Evolutionary conservation across 1,140 invertebrate genomes (phyloP).

Genomic region (Apolygus lucorum): DNA sequence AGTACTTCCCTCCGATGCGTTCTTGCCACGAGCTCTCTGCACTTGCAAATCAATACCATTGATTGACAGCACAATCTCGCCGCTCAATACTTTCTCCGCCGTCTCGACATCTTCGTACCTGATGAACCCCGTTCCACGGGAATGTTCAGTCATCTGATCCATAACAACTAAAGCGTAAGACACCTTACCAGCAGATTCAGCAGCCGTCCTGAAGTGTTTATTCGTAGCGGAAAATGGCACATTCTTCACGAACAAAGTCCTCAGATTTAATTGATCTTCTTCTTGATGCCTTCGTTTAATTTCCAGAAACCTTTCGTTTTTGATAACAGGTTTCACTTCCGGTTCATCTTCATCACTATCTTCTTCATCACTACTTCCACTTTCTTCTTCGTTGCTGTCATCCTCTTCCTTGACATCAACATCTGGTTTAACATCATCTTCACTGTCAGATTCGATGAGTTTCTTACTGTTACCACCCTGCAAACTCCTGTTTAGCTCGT

Average conservation of each 20-base stretch:
- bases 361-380: conserved; percentile 31
- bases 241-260: conserved; percentile 87
- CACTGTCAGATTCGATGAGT: conserved; percentile 4
- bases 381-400: conserved; percentile 28
- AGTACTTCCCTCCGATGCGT: conserved; percentile 46
- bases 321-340: conserved; percentile 32
- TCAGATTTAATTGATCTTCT: conserved; percentile 70
- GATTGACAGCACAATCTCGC: conserved; percentile 50
- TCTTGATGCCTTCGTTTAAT: conserved; percentile 42
- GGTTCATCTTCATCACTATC: conserved; percentile 36
- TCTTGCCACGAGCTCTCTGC: conserved; percentile 39
- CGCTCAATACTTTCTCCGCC: conserved; percentile 52
- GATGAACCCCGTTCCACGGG: conserved; percentile 83
- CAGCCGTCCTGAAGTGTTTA: conserved; percentile 61
- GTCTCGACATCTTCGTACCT: conserved; percentile 53
- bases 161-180: conserved; percentile 78
- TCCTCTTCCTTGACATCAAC: conserved; percentile 36
- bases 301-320: conserved; percentile 38
- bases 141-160: conserved; percentile 77
- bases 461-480: background rate
- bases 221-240: conserved; percentile 73
- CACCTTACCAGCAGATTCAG: conserved; percentile 66
- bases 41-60: background rate
- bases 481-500: background rate
- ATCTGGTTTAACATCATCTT: conserved; percentile 32